Percentiles rank a stretch among this genome's conserved stretches.
Conservation (phyloP, 2,113 vertebrate species). For the Myotis lucifugus region DNA sequence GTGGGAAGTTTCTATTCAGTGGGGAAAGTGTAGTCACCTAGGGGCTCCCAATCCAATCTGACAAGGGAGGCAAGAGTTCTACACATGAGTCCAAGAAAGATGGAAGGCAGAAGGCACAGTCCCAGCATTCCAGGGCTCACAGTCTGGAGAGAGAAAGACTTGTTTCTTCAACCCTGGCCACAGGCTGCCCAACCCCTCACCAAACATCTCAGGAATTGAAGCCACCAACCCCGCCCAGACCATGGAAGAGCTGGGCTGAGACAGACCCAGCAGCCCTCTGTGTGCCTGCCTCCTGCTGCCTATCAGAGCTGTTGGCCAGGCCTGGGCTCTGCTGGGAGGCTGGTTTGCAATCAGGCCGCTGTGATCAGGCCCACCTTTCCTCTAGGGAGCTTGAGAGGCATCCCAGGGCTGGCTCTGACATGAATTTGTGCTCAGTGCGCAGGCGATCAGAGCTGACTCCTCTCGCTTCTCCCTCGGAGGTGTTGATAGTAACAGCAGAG, state of each 20-base stretch:
- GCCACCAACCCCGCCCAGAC: neutral
- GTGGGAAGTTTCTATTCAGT: neutral
- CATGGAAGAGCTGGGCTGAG: neutral
- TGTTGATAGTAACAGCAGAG: slow-evolving; percentile 80
- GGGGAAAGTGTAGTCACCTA: neutral
- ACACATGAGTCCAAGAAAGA: neutral
- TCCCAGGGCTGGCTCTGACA: slow-evolving; percentile 58
- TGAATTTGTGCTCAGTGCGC: slow-evolving; percentile 37
- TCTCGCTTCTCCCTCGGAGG: slow-evolving; percentile 69
- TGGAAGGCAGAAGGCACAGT: neutral
- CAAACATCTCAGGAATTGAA: neutral
- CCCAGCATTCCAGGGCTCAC: neutral
- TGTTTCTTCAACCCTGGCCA: neutral
- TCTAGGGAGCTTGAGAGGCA: slow-evolving; percentile 33
- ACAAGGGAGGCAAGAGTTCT: neutral
- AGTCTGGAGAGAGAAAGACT: neutral
- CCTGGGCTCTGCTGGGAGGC: neutral
- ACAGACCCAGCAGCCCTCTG: neutral
- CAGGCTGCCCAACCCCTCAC: neutral
- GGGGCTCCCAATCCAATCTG: neutral
- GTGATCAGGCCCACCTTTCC: neutral
- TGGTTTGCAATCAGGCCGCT: neutral
- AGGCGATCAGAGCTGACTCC: slow-evolving; percentile 62
- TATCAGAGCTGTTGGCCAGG: neutral
- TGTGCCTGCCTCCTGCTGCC: neutral